Base-by-base conservation (phyloP, 2,797 vertebrate species). In the Balearica regulorum region DNA sequence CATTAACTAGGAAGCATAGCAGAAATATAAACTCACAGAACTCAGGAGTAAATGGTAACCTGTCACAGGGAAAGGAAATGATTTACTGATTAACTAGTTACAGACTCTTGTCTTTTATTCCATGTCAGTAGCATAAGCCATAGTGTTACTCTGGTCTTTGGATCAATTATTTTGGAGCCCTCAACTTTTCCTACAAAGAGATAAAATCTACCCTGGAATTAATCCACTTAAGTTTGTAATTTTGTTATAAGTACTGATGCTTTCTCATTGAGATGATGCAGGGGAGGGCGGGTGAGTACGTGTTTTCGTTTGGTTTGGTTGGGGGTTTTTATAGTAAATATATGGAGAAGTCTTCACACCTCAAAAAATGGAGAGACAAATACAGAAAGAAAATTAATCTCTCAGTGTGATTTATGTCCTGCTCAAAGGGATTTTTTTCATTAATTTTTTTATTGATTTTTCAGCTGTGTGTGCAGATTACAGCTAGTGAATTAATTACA, bases 401-500 rank as follows among this genome's bases (percentile, higher is more conserved):
- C 54, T 92, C 62, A 51, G 26, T 44, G 54, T 93, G 87, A 94
- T 93, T 64, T 95, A 83, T 89, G 31, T 82, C 62, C 84, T 68
- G 53, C 60, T 94, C 61, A 91, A 94, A 65, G 89, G 78, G 62
- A 64, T 91, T 87, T 62, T 87, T 93, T 91, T 58, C 35, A 71
- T 77, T 90, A 82, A 26, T 46, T 90, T 95, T 89, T 79, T 31
- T 28, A 96, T 49, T 83, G 79, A 95, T 96, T 95, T 96, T 97
- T 96, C 80, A 90, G 48, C 73, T 96, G 25, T 82, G 62, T 66
- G 92, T 94, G 84, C 94, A 77, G 83, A 96, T 95, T 96, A 76
- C 64, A 84, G 44, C 54, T 44, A 89, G 73, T 72, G 60, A 73
- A 93, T 96, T 97, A 97, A 95, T 93, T 96, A 57, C 75, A 94